phyloP scores from a whole-genome alignment of 1,140 invertebrate genomes.

The Drosophila takahashii region DNA sequence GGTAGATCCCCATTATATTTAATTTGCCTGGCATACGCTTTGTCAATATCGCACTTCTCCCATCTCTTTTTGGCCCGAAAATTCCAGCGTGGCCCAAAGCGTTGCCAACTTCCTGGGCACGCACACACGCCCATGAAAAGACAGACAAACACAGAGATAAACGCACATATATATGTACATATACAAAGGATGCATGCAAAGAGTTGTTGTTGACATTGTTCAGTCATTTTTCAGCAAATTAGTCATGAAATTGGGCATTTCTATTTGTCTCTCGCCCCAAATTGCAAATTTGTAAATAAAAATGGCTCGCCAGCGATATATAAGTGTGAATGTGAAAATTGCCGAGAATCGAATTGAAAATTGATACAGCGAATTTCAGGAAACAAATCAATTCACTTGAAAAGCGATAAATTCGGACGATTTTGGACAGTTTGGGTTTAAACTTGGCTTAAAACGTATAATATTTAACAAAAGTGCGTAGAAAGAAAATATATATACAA shows the following conservation, averaged over 20 bases:
- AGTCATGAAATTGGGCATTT: conserved; percentile 70
- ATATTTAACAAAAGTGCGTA: neutral
- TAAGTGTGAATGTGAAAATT: conserved; percentile 42
- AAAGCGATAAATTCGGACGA: neutral
- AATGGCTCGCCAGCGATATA: conserved; percentile 13
- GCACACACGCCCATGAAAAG: conserved; percentile 29
- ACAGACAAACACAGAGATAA: conserved; percentile 6
- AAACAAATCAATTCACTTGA: conserved; percentile 22
- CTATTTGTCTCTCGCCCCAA: conserved; percentile 59
- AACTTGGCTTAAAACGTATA: neutral
- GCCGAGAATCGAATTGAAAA: conserved; percentile 25
- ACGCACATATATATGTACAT: neutral
- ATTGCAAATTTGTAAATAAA: conserved; percentile 47
- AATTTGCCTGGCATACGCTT: conserved; percentile 78
- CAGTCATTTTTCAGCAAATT: conserved; percentile 74
- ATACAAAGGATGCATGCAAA: conserved; percentile 64
- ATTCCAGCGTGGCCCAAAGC: conserved; percentile 70
- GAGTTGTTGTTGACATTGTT: conserved; percentile 65
- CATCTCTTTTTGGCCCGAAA: conserved; percentile 41
- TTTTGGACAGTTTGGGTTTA: neutral
- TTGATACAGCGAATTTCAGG: conserved; percentile 24
- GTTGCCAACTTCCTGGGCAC: conserved; percentile 69
- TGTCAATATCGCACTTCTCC: conserved; percentile 68
- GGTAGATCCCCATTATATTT: conserved; percentile 70
- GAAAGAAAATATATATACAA: too few relatives aligned